Evolutionary conservation across 2,113 vertebrate species (phyloP), one percentile per base, ranked within the genome.

Genomic region (Thunnus maccoyii): DNA sequence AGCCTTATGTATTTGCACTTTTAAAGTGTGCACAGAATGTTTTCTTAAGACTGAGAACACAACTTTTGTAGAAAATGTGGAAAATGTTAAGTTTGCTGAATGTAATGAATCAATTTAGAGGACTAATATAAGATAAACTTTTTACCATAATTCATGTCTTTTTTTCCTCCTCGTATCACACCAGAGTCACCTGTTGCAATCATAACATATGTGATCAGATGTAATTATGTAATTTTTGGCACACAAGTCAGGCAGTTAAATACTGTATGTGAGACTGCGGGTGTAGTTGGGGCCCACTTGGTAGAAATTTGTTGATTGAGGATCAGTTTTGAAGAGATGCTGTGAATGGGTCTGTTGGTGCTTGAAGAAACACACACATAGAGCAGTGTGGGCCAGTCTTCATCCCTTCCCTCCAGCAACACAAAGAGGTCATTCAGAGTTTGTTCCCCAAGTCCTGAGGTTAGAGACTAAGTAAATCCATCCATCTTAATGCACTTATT

Each of bases 401-500:
- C 70, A 46, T 86, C 80, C 50, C 25, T 86, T 67, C 62, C 78
- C 88, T 89, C 79, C 76, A 66, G 67, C 70, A 76, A 67, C 79
- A 93, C 92, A 92, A 91, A 93, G 90, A 92, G 93, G 93, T 95
- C 92, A 91, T 92, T 93, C 76, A 89, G 90, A 94, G 93, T 93
- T 93, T 93, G 93, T 90, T 91, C 88, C 83, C 83, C 46, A 55
- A 82, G 80, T 89, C 88, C 86, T 70, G 82, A 89, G 93, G 91
- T 94, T 92, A 87, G 90, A 91, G 92, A 91, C 89, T 91, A 92
- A 92, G 93, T 94, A 94, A 94, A 94, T 94, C 91, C 92, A 95
- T 94, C 92, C 93, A 94, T 92, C 93, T 93, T 93, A 94, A 93
- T 94, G 92, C 91, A 94, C 88, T 91, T 90, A 92, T 91, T 93